These are phyloP conservation scores for Phoebastria nigripes DNA, from an alignment of 2,797 vertebrate species.

Conservation along the genomic window DNA sequence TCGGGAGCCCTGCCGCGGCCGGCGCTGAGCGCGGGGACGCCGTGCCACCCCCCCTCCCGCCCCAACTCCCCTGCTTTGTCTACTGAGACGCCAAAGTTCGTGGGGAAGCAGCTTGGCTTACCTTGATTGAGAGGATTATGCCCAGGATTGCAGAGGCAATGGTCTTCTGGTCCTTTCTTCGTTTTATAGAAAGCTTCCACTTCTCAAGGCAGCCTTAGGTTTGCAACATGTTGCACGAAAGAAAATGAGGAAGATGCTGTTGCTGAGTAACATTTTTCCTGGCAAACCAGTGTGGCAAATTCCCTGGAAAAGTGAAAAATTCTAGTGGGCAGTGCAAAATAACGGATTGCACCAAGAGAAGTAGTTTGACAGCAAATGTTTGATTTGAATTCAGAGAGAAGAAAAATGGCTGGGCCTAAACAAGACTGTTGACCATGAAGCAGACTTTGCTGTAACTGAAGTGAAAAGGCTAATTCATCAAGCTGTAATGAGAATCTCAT, in stretches of 20 bases:
- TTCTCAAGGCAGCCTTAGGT: background rate
- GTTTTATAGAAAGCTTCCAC: background rate
- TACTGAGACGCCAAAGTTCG: accelerated
- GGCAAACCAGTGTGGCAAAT: background rate
- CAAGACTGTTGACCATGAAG: slow-evolving; percentile 25
- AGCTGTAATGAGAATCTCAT: slow-evolving; percentile 41
- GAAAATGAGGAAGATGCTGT: background rate
- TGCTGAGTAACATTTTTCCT: background rate
- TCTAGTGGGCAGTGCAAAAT: background rate
- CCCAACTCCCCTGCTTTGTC: accelerated
- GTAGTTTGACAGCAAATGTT: background rate
- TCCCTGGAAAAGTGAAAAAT: background rate
- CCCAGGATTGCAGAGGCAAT: no score
- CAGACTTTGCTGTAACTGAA: slow-evolving; percentile 26
- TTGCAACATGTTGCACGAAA: no score
- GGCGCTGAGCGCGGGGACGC: accelerated
- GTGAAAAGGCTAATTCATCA: slow-evolving; percentile 56
- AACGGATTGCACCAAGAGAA: background rate
- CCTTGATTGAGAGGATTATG: accelerated
- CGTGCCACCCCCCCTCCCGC: background rate
- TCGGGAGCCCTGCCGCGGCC: accelerated
- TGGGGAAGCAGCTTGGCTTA: background rate
- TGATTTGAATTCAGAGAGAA: background rate
- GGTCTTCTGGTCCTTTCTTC: background rate
- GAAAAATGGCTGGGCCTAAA: background rate